Conservation (phyloP, 2,113 vertebrate genomes). For the Orientallactaga bullata region DNA sequence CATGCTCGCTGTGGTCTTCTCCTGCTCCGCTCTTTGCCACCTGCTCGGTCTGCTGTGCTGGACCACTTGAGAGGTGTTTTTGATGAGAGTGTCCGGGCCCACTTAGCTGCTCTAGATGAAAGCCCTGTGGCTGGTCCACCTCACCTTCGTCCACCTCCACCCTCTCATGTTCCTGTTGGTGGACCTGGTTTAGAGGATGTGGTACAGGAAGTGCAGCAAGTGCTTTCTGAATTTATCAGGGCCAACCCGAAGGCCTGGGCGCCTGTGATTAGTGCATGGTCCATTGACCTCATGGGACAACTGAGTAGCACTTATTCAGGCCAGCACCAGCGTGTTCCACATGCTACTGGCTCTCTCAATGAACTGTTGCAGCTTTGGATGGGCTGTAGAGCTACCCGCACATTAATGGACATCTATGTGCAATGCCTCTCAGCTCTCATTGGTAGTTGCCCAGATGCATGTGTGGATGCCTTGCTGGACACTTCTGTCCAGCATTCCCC, state of each 20-base stretch:
- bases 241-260: conserved; percentile 95
- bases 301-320: conserved; percentile 95
- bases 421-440: conserved; percentile 95
- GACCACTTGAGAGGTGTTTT: conserved; percentile 95
- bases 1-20: conserved; percentile 95
- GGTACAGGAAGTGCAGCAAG: conserved; percentile 92
- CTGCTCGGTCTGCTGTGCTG: conserved; percentile 93
- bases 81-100: conserved; percentile 92
- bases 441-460: conserved; percentile 94
- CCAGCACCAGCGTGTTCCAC: conserved; percentile 90
- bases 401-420: conserved; percentile 96
- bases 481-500: conserved; percentile 97
- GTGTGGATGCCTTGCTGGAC: conserved; percentile 95
- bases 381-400: conserved; percentile 93
- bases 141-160: conserved; percentile 71
- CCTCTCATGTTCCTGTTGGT: conserved; percentile 75
- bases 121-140: conserved; percentile 82
- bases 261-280: conserved; percentile 93
- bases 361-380: conserved; percentile 97
- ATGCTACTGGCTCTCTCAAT: conserved; percentile 92
- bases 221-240: conserved; percentile 92
- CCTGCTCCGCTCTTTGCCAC: conserved; percentile 93
- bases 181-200: conserved; percentile 93
- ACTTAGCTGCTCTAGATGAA: conserved; percentile 89
- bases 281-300: conserved; percentile 96